Percentiles rank a stretch among this genome's conserved stretches.
Conservation (phyloP, 2,797 vertebrate species). For the Gymnothorax reevesii region DNA sequence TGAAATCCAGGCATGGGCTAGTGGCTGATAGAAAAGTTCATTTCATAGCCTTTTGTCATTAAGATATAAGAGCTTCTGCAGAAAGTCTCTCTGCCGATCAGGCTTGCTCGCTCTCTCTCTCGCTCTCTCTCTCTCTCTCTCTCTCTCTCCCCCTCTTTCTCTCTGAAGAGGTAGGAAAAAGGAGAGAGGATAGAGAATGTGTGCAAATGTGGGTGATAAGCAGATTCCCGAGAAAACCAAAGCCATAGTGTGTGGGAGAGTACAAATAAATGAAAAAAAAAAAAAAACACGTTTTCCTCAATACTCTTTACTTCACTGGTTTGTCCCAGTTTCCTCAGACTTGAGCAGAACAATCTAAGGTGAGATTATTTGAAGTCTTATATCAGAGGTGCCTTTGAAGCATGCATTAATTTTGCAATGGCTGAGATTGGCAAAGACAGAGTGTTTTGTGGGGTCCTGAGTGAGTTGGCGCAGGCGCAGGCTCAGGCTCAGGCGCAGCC, state of each 20-base stretch:
- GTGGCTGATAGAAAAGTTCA: not conserved
- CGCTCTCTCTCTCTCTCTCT: conserved; percentile 26
- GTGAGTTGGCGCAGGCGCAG: not conserved
- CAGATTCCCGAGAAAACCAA: conserved; percentile 69
- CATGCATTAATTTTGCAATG: conserved; percentile 1
- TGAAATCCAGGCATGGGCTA: not conserved
- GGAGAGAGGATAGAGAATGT: not conserved
- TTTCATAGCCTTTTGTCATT: not conserved
- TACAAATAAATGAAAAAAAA: conserved; percentile 49
- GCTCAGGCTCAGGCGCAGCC: no score
- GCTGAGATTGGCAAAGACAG: not conserved
- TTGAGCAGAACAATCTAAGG: not conserved
- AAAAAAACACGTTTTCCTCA: conserved; percentile 29
- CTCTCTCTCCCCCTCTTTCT: conserved; percentile 15
- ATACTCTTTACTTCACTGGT: conserved; percentile 73
- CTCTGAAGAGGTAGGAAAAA: not conserved
- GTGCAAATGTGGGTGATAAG: conserved; percentile 40
- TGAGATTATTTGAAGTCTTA: not conserved
- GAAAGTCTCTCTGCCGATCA: not conserved
- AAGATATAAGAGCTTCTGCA: not conserved
- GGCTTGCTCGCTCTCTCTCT: conserved; percentile 2
- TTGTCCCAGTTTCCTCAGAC: conserved; percentile 63
- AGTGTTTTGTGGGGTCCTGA: not conserved
- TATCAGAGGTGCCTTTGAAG: not conserved
- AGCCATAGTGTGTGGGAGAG: conserved; percentile 74